phyloP scores from a whole-genome alignment of 2,888 invertebrate species.

The Andrena bicolor region DNA sequence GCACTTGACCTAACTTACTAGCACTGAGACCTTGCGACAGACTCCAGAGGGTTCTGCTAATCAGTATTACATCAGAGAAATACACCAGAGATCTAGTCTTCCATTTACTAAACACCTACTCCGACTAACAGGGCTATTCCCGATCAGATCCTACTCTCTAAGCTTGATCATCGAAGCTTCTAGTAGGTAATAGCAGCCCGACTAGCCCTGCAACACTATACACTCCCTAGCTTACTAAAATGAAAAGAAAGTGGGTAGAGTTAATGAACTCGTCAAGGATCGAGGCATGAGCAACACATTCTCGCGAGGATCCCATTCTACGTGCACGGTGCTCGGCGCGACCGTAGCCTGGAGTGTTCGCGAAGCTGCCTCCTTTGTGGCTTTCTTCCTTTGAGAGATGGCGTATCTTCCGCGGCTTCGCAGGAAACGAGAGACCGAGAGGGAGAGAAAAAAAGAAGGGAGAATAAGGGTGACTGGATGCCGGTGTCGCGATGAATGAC shows the following conservation, averaged over 20 bases:
- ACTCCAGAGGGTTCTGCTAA: too few species aligned
- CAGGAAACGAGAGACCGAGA: constrained; percentile 10
- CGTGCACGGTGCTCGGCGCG: constrained; percentile 55
- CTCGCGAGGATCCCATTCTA: constrained; percentile 71
- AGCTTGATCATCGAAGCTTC: too few species aligned
- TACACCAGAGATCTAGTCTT: too few species aligned
- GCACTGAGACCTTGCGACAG: too few species aligned
- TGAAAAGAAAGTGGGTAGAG: background rate
- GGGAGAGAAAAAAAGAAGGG: background rate
- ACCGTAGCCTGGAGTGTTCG: constrained; percentile 38
- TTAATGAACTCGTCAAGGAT: constrained; percentile 21
- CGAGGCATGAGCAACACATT: constrained; percentile 47
- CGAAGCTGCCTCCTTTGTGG: constrained; percentile 49
- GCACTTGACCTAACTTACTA: too few species aligned
- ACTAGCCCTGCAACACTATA: too few species aligned
- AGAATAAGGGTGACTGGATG: constrained; percentile 22
- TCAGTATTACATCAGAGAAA: too few species aligned
- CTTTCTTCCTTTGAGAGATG: constrained; percentile 48
- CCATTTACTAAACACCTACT: too few species aligned
- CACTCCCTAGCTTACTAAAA: background rate
- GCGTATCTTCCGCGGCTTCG: constrained; percentile 34
- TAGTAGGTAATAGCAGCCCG: too few species aligned
- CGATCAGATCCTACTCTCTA: too few species aligned
- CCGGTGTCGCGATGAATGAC: constrained; percentile 39
- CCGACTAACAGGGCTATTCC: too few species aligned